phyloP scores from a whole-genome alignment of 2,113 vertebrate species.

The Anoplopoma fimbria region DNA sequence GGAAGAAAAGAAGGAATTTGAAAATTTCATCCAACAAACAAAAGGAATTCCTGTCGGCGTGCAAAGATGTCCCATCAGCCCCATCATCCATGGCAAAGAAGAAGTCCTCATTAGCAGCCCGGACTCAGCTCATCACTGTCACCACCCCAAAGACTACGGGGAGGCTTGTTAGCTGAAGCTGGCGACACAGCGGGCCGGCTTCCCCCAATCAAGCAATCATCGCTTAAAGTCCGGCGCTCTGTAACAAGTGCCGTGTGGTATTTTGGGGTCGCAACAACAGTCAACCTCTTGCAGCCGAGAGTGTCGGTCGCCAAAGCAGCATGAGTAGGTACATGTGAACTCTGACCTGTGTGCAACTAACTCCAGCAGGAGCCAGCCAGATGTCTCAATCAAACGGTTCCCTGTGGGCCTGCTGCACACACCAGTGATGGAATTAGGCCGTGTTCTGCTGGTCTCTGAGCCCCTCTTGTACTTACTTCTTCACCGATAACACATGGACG shows the following conservation, averaged over 20 bases:
- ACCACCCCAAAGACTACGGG: conserved; percentile 58
- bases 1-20: conserved; percentile 39
- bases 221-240: conserved; percentile 43
- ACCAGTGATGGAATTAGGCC: conserved; percentile 53
- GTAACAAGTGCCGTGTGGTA: conserved; percentile 33
- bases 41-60: conserved; percentile 40
- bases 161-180: conserved; percentile 62
- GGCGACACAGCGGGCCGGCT: conserved; percentile 39
- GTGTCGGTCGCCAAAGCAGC: conserved; percentile 37
- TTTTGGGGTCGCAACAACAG: conserved; percentile 42
- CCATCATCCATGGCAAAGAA: conserved; percentile 56
- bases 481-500: conserved; percentile 35
- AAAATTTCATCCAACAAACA: conserved; percentile 56
- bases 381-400: conserved; percentile 56
- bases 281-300: conserved; percentile 39
- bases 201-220: conserved; percentile 55
- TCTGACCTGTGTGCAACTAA: conserved; percentile 50
- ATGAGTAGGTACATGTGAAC: conserved; percentile 59
- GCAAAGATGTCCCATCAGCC: conserved; percentile 56
- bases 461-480: conserved; percentile 42
- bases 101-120: conserved; percentile 69
- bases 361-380: conserved; percentile 48
- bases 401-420: conserved; percentile 32
- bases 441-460: conserved; percentile 47
- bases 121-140: conserved; percentile 69